phyloP scores from a whole-genome alignment of 2,113 vertebrate genomes.

The Ictalurus furcatus region DNA sequence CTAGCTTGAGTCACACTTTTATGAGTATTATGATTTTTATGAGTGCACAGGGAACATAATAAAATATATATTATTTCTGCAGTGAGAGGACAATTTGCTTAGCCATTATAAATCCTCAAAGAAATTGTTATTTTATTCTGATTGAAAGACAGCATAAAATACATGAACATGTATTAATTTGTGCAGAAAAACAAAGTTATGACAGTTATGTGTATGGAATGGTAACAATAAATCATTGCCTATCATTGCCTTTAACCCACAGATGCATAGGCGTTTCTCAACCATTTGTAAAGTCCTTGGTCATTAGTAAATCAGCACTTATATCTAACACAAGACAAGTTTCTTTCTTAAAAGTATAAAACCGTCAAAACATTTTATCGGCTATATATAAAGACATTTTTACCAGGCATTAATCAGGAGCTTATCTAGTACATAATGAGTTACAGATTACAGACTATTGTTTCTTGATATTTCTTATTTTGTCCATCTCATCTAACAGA shows the following conservation, averaged over 20 bases:
- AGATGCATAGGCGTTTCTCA: not conserved
- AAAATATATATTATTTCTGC: not conserved
- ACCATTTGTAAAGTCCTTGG: not conserved
- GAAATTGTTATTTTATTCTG: not conserved
- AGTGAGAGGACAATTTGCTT: not conserved
- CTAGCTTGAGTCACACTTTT: not conserved
- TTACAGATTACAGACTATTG: not conserved
- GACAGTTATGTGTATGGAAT: not conserved
- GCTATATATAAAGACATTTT: not conserved
- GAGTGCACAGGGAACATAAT: not conserved
- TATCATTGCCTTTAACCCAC: not conserved
- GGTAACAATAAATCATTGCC: not conserved
- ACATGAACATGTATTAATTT: not conserved
- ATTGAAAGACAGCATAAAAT: not conserved
- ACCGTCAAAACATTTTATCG: not conserved
- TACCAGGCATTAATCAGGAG: not conserved
- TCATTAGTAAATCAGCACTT: not conserved
- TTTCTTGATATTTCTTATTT: not conserved
- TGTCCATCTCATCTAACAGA: not conserved
- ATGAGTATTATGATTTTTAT: constrained; percentile 15
- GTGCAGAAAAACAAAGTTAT: not conserved
- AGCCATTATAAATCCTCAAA: not conserved
- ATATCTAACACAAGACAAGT: not conserved
- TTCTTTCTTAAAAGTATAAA: not conserved
- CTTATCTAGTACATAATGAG: not conserved